Evolutionary conservation across 2,797 vertebrate genomes (phyloP).

Genomic region (Pipistrellus pipistrellus): DNA sequence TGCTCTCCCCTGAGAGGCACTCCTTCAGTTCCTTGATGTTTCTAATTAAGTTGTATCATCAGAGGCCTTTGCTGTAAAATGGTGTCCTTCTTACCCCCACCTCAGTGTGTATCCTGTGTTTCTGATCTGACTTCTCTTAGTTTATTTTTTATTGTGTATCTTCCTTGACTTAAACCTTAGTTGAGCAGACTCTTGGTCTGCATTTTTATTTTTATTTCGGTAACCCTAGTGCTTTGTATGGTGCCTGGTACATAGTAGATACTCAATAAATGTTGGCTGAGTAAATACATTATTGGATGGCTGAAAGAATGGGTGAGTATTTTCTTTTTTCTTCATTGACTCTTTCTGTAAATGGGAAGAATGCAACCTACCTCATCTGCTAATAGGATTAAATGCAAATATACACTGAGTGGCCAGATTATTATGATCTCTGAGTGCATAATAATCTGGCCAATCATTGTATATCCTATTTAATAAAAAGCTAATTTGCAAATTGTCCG

Average conservation of each 20-base stretch:
- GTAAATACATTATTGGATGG: background rate
- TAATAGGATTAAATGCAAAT: background rate
- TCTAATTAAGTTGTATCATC: background rate
- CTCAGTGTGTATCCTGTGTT: background rate
- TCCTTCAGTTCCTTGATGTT: background rate
- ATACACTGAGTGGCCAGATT: background rate
- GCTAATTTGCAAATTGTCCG: too few relatives aligned
- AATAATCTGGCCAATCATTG: too few relatives aligned
- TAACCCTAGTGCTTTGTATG: background rate
- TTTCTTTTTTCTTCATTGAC: conserved; percentile 15
- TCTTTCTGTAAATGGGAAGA: background rate
- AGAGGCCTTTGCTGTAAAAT: background rate
- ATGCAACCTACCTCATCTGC: background rate
- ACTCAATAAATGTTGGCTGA: background rate
- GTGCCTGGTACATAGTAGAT: background rate
- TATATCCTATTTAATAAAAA: too few relatives aligned
- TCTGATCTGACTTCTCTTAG: background rate
- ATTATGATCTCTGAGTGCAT: too few relatives aligned
- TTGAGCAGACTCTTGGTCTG: background rate
- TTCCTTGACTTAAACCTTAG: background rate
- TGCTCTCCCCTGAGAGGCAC: background rate
- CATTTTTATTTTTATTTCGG: background rate
- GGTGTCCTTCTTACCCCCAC: background rate
- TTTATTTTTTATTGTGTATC: background rate
- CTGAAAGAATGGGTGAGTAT: background rate